Percentiles rank a stretch among this genome's conserved stretches.
Conservation (phyloP, 2,113 vertebrate species). For the Myotis brandtii region DNA sequence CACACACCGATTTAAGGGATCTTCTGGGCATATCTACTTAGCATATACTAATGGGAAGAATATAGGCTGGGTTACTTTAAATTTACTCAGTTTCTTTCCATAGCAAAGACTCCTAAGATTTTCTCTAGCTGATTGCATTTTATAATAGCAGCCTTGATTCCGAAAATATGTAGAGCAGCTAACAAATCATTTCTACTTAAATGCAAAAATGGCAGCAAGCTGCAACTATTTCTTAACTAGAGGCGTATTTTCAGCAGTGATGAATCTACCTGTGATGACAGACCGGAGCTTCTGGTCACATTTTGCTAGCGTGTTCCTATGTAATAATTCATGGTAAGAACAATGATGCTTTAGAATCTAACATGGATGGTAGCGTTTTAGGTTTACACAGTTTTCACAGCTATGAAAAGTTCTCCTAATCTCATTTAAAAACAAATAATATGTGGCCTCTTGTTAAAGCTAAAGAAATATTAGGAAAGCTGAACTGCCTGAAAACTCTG, state of each 20-base stretch:
- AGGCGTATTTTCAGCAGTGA: background rate
- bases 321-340: background rate
- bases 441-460: background rate
- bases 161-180: background rate
- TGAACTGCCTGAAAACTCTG: background rate
- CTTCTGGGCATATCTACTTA: background rate
- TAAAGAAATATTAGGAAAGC: background rate
- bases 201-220: background rate
- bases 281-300: background rate
- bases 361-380: background rate
- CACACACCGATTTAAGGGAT: background rate
- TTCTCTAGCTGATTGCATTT: background rate
- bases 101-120: background rate
- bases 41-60: background rate
- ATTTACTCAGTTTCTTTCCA: background rate
- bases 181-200: slow-evolving; percentile 7
- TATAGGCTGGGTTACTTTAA: background rate
- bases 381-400: background rate
- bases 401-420: background rate
- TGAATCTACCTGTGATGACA: background rate
- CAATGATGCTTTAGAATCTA: background rate
- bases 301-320: background rate
- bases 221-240: background rate
- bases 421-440: slow-evolving; percentile 5
- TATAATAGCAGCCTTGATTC: background rate